Evolutionary conservation across 1,140 invertebrate genomes (phyloP), one percentile per base, ranked within the genome.

Genomic region (Notospermus geniculatus): DNA sequence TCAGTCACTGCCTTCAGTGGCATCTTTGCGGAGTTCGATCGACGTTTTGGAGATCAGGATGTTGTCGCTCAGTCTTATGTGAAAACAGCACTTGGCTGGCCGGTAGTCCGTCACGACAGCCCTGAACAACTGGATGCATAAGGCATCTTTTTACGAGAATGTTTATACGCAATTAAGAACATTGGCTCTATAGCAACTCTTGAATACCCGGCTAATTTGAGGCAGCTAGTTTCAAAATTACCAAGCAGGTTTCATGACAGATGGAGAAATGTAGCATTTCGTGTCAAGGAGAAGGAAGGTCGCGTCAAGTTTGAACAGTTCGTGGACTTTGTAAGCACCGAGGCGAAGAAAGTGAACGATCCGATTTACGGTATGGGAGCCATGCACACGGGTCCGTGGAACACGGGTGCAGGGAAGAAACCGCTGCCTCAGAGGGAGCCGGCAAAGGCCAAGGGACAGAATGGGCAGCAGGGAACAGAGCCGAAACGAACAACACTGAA

Each of bases 281-380:
- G 62, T 11, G 55, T 7, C 1, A 25, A 45, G 53, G 52, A 36
- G 29, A 17, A 54, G 46, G 29, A 9, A 5, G 29, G n/a, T 19
- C 29, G 1, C 2, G 57, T 65, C 0, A 57, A 53, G n/a, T 63
- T 66, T 46, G 11, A 22, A 13, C 19, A 60, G 22, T 57, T 69
- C 32, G 59, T 64, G 15, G 39, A 58, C 1, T 69, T 69, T 55
- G 61, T 66, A 1, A 32, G 58, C 29, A 53, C 23, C 15, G 64
- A 69, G 30, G 54, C 67, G 17, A 54, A 61, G 41, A 69, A 66
- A 30, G 57, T 29, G 0, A 66, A 60, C 23, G 63, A 68, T 52
- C n/a, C n/a, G n/a, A n/a, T n/a, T n/a, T n/a, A n/a, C n/a, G n/a
- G n/a, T n/a, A n/a, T 60, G 60, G 11, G 39, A 13, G 39, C 11